A percentile compares a stretch with the other conserved stretches of the same genome.
phyloP scores from a whole-genome alignment of 2,888 invertebrate species.

The Pimpla rufipes region DNA sequence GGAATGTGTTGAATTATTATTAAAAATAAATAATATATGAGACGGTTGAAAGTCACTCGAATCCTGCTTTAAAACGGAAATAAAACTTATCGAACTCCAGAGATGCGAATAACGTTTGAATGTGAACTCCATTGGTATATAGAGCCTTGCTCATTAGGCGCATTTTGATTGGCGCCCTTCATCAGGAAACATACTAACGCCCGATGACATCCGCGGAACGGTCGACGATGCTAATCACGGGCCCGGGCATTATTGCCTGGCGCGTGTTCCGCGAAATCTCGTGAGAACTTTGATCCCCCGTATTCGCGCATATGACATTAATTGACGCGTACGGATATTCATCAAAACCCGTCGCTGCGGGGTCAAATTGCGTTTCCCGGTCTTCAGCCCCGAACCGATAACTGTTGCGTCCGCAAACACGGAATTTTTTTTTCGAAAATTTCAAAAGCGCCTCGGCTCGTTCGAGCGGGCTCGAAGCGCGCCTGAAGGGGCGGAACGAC shows the following conservation, averaged over 20 bases:
- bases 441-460: neutral
- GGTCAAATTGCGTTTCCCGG: neutral
- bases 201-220: neutral
- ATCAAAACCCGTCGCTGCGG: neutral
- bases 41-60: too few species aligned
- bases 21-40: too few species aligned
- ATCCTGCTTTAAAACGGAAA: too few species aligned
- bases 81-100: too few species aligned
- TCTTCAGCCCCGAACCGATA: neutral
- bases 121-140: too few species aligned
- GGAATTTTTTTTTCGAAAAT: constrained; percentile 26
- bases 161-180: neutral
- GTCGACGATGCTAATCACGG: neutral
- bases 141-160: neutral
- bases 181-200: neutral
- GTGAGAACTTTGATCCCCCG: neutral
- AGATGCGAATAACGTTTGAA: too few species aligned
- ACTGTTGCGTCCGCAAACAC: constrained; percentile 26
- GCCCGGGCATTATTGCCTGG: neutral
- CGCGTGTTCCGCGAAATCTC: neutral
- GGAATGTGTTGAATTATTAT: too few species aligned
- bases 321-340: neutral
- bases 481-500: constrained; percentile 30
- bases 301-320: neutral
- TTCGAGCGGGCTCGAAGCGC: constrained; percentile 38